Percentiles rank a stretch among this genome's conserved stretches.
These are phyloP conservation scores for Thalassarche chlororhynchos DNA, from an alignment of 2,113 vertebrate species.

Conservation along the genomic window DNA sequence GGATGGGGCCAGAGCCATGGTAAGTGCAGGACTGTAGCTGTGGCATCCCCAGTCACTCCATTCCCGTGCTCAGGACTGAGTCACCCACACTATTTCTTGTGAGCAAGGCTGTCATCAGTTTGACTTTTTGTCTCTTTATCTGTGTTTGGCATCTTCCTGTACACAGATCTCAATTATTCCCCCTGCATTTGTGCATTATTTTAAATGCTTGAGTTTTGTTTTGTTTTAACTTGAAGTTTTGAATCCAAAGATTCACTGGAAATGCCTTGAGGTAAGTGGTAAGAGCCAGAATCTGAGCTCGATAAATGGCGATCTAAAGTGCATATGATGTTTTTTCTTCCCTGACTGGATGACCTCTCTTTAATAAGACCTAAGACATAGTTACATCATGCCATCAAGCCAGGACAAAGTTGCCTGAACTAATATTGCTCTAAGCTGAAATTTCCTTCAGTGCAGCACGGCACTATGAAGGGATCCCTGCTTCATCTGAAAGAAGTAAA, in stretches of 20 bases:
- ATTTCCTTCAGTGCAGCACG: not conserved
- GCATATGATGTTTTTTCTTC: not conserved
- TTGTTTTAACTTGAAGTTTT: not conserved
- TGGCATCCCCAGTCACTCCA: not conserved
- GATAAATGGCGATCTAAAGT: not conserved
- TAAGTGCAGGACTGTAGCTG: not conserved
- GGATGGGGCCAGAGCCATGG: constrained; percentile 36
- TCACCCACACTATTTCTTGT: not conserved
- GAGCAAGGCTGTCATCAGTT: not conserved
- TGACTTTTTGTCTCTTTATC: not conserved
- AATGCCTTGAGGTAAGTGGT: not conserved
- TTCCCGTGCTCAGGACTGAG: not conserved
- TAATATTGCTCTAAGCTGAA: not conserved
- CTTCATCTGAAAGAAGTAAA: not conserved
- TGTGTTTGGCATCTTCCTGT: not conserved
- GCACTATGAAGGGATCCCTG: not conserved
- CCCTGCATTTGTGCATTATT: not conserved
- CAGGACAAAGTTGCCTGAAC: not conserved
- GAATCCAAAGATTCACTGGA: not conserved
- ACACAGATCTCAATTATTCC: not conserved
- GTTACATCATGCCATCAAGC: not conserved
- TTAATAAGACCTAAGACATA: not conserved
- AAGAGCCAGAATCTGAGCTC: not conserved
- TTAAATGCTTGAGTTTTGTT: not conserved
- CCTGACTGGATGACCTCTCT: not conserved